Percentiles rank a stretch among this genome's conserved stretches.
Conservation (phyloP, 2,888 invertebrate genomes). For the Spodoptera littoralis region DNA sequence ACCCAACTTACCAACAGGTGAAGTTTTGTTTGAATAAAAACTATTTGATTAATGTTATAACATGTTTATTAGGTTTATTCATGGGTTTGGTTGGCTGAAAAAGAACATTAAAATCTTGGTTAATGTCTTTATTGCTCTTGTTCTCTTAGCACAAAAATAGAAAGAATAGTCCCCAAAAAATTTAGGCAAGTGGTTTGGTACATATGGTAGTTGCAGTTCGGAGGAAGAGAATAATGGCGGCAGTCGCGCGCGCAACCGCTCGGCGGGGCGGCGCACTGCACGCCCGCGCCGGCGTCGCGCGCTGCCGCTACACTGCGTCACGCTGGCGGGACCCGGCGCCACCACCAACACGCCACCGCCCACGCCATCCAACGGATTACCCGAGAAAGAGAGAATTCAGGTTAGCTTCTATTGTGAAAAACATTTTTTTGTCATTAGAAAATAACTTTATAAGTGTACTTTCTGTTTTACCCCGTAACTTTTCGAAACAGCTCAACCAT, state of each 20-base stretch:
- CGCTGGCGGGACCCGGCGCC: conserved; percentile 48
- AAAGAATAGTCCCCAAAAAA: too few relatives aligned
- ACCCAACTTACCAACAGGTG: conserved; percentile 69
- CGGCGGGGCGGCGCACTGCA: conserved; percentile 58
- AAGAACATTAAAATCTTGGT: too few relatives aligned
- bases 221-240: conserved; percentile 68
- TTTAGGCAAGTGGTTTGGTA: conserved; percentile 20
- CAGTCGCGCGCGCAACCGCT: conserved; percentile 20
- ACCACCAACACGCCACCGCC: background rate
- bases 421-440: too few relatives aligned
- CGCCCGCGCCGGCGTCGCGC: conserved; percentile 70
- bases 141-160: too few relatives aligned
- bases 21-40: background rate
- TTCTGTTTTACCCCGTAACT: too few relatives aligned
- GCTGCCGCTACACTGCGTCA: conserved; percentile 80
- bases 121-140: too few relatives aligned
- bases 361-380: background rate
- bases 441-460: too few relatives aligned
- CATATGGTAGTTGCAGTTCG: conserved; percentile 40
- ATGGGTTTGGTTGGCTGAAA: too few relatives aligned
- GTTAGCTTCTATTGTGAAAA: too few relatives aligned
- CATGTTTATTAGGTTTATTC: too few relatives aligned
- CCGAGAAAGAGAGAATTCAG: background rate
- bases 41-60: too few relatives aligned
- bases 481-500: too few relatives aligned